Conservation (phyloP, 1,140 invertebrate genomes). For the Brachionus sp. region DNA sequence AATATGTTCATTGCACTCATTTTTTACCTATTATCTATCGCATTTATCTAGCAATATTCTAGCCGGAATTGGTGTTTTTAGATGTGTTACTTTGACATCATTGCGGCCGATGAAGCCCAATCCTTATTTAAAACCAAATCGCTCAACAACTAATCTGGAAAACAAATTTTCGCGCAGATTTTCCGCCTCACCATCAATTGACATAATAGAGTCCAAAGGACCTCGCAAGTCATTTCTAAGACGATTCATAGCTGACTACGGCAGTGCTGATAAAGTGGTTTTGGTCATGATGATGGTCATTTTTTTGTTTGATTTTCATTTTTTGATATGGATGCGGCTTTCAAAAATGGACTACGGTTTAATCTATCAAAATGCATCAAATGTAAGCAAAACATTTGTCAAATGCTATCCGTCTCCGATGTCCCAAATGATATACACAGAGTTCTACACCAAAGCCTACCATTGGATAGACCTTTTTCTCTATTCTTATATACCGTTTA, state of each 20-base stretch:
- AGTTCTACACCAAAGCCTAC: constrained; percentile 3
- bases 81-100: constrained; percentile 37
- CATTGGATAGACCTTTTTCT: constrained; percentile 43
- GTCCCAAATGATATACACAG: background rate
- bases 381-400: background rate
- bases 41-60: constrained; percentile 42
- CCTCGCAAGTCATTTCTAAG: background rate
- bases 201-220: background rate
- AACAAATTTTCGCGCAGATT: background rate
- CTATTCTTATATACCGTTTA: constrained; percentile 33
- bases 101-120: background rate
- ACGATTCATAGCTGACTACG: constrained; percentile 11
- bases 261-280: constrained; percentile 20
- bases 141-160: background rate
- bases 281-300: constrained; percentile 25
- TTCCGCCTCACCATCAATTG: background rate
- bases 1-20: constrained; percentile 31
- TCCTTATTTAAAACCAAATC: background rate
- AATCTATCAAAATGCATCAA: background rate
- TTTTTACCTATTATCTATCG: constrained; percentile 38
- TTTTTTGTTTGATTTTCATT: constrained; percentile 43
- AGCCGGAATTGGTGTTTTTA: constrained; percentile 22
- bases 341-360: background rate
- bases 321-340: constrained; percentile 37
- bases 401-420: background rate